phyloP scores from a whole-genome alignment of 2,888 invertebrate species.

The Agonopterix arenella region DNA sequence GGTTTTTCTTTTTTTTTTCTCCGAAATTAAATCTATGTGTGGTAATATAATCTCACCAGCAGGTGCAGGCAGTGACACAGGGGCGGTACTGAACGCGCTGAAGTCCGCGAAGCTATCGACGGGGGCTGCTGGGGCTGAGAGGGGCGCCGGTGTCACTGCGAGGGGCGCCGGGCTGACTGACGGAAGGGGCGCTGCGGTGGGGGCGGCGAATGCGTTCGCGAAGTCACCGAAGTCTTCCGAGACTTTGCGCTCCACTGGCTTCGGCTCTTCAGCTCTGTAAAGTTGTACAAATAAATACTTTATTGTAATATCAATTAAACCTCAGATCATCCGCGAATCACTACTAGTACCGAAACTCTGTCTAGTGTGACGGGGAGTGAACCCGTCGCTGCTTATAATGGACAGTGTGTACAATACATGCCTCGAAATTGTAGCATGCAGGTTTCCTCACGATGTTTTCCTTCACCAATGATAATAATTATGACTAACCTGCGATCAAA shows the following conservation, averaged over 20 bases:
- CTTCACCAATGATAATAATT: too few species aligned
- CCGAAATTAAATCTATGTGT: too few species aligned
- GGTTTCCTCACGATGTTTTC: too few species aligned
- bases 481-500: constrained; percentile 75
- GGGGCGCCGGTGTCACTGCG: not conserved
- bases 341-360: too few species aligned
- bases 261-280: constrained; percentile 56
- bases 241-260: constrained; percentile 12
- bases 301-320: not conserved
- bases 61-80: constrained; percentile 28
- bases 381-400: too few species aligned
- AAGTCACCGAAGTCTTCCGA: constrained; percentile 86
- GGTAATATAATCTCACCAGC: constrained; percentile 17
- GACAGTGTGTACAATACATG: too few species aligned
- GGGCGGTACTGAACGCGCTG: constrained; percentile 77
- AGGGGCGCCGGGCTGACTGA: not conserved
- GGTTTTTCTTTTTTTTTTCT: too few species aligned
- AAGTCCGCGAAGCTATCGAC: constrained; percentile 89
- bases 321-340: too few species aligned
- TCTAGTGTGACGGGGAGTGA: too few species aligned
- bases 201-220: constrained; percentile 79
- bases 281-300: not conserved
- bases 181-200: constrained; percentile 18
- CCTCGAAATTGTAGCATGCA: too few species aligned
- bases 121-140: constrained; percentile 10